Evolutionary conservation across 1,140 invertebrate genomes (phyloP).

Genomic region (Scaptodrosophila lebanonensis): DNA sequence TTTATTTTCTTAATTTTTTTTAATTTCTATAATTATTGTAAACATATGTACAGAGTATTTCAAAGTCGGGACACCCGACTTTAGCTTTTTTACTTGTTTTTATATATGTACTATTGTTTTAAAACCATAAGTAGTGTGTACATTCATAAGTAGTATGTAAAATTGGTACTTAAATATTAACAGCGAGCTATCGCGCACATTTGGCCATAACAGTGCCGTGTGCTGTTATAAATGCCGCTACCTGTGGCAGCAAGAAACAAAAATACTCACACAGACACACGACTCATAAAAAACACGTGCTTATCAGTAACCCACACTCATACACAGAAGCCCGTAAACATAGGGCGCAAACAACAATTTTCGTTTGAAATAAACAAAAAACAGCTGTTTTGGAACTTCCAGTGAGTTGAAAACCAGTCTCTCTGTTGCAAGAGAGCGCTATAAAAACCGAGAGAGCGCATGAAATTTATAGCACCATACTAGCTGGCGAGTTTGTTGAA

Average conservation of each 20-base stretch:
- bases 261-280: constrained; percentile 23
- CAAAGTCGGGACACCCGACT: too few species aligned
- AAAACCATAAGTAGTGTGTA: too few species aligned
- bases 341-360: constrained; percentile 27
- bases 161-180: too few species aligned
- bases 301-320: constrained; percentile 45
- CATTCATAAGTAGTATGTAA: too few species aligned
- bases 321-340: neutral
- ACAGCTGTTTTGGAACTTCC: constrained; percentile 46
- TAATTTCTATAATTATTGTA: too few species aligned
- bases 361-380: constrained; percentile 68
- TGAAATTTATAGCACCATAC: neutral
- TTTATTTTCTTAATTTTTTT: too few species aligned
- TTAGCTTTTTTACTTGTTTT: too few species aligned
- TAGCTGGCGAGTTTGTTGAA: too few species aligned
- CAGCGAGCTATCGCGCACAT: too few species aligned
- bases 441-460: constrained; percentile 22
- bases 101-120: too few species aligned
- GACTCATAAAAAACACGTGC: constrained; percentile 59
- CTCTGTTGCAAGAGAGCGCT: constrained; percentile 10
- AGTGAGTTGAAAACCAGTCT: constrained; percentile 27
- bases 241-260: constrained; percentile 34
- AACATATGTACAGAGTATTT: too few species aligned
- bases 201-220: neutral
- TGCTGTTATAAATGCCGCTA: constrained; percentile 15